Evolutionary conservation across 2,888 invertebrate genomes (phyloP).

Genomic region (Leptopilina myrica): DNA sequence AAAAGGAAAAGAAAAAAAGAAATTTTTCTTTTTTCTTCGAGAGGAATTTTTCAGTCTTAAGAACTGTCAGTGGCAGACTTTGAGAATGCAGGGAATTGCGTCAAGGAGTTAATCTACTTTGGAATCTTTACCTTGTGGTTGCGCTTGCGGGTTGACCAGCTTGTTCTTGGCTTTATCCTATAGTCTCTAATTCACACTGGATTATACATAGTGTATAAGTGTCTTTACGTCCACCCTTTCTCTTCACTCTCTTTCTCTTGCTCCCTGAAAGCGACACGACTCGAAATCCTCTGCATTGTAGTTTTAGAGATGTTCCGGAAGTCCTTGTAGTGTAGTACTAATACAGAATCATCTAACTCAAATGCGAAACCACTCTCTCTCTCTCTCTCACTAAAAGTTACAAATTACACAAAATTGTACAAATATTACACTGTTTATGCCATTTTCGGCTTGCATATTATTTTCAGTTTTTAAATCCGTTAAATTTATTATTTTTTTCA

Average conservation of each 20-base stretch:
- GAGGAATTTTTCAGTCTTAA: background rate
- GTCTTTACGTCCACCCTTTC: background rate
- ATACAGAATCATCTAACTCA: background rate
- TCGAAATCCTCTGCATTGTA: background rate
- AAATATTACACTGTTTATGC: no score
- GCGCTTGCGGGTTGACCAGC: conserved; percentile 8
- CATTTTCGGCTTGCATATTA: background rate
- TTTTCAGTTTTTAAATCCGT: background rate
- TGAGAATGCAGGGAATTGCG: background rate
- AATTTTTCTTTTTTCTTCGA: background rate
- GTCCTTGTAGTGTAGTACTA: background rate
- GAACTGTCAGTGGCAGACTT: background rate
- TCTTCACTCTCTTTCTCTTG: no score
- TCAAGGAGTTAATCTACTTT: conserved; percentile 6
- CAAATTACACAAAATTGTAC: background rate
- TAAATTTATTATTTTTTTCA: no score
- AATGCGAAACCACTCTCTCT: no score
- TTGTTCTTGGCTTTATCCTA: conserved; percentile 21
- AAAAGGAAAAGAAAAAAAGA: background rate
- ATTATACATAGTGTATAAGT: conserved; percentile 10
- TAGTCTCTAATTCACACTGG: conserved; percentile 19
- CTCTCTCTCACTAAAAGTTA: background rate
- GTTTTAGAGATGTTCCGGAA: conserved; percentile 19
- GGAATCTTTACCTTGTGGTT: conserved; percentile 31
- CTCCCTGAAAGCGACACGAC: background rate